Base-by-base conservation (phyloP, 2,113 vertebrate species). In the Tachycineta bicolor region DNA sequence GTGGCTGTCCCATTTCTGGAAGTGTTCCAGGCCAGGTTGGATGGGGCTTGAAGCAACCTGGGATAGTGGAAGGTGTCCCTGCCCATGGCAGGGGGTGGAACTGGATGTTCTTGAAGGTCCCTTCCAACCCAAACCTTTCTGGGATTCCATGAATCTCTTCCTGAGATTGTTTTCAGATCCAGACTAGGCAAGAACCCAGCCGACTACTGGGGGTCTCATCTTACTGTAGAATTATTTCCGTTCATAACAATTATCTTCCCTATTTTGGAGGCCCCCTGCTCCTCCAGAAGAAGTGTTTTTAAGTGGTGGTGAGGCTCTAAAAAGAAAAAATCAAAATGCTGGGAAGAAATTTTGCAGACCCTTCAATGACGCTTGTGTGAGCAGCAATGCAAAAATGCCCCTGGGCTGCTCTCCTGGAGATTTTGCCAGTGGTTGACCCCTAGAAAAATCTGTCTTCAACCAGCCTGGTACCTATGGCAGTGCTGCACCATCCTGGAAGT, bases 141-240 rank as follows among this genome's bases (percentile, higher is more conserved):
- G 14, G 4, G 41, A 33, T 43, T 28, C 63, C 49, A 21, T 20
- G 18, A 63, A 49, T 68, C 23, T 75, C 28, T 50, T 81, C 28
- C 37, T 50, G 56, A 23, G 23, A 26, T 82, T 53, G 8, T 46
- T 92, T 75, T 39, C 85, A 75, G 14, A 69, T 39, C 31, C 14
- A 28, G 25, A n/a, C 43, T 7, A 20, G 64, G 49, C 64, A 77
- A 55, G 43, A 41, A 6, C 59, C 49, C 68, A 41, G 25, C 55
- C 0, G 0, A 33, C 17, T 62, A 20, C n/a, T 2, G 1, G 8
- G 31, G 6, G 9, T 9, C 64, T 84, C 39, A 25, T 29, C 52
- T 31, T 50, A 11, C 20, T 5, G 2, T 5, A 37, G 41, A 62
- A 76, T 59, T 56, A 37, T 50, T 90, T 80, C 29, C n/a, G 64